A percentile compares a stretch with the other conserved stretches of the same genome.
Conservation (phyloP, 1,140 invertebrate genomes). For the Ladona fulva region DNA sequence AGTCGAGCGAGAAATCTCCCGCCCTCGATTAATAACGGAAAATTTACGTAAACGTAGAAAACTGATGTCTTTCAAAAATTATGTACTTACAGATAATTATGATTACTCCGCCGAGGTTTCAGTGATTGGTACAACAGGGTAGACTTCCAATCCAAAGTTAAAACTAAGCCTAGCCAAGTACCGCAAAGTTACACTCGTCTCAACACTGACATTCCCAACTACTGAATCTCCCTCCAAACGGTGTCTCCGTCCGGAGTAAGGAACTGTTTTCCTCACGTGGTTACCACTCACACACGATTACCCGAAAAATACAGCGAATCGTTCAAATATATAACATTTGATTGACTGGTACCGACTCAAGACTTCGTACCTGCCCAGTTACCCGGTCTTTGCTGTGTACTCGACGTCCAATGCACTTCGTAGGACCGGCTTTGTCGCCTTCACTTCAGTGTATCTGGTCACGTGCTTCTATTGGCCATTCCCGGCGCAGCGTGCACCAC, state of each 20-base stretch:
- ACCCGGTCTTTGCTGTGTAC: background rate
- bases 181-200: background rate
- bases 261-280: slow-evolving; percentile 2
- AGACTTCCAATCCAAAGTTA: slow-evolving; percentile 1
- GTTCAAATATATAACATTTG: background rate
- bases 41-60: background rate
- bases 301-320: background rate
- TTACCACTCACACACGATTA: background rate
- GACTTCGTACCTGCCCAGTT: slow-evolving; percentile 2
- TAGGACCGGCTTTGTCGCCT: slow-evolving; percentile 6
- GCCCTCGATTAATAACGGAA: background rate
- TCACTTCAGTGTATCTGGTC: background rate
- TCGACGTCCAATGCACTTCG: background rate
- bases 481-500: slow-evolving; percentile 2
- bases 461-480: slow-evolving; percentile 4
- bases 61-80: background rate
- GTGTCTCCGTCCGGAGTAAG: background rate
- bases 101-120: background rate
- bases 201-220: background rate
- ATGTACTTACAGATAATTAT: background rate
- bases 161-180: background rate
- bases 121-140: background rate
- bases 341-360: background rate
- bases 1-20: background rate
- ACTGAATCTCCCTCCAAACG: background rate